Base-by-base conservation (phyloP, 2,113 vertebrate genomes). In the Pteruthius melanotis region DNA sequence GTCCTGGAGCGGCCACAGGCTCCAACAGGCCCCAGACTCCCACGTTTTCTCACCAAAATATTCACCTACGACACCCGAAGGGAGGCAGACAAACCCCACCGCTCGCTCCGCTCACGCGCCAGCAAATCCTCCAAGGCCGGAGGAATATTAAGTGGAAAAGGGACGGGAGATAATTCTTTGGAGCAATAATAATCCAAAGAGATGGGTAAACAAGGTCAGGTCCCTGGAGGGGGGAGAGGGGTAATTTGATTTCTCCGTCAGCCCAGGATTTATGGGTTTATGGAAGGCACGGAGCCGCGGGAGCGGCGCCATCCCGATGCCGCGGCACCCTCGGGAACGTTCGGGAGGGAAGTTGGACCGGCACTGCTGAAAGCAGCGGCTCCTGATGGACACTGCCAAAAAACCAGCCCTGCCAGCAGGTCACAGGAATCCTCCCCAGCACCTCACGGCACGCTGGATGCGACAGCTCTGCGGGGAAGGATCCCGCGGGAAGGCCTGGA, bases 381-480 rank as follows among this genome's bases (percentile, higher is more conserved):
- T 33, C 19, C 52, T 9, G n/a, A 16, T 7, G 18, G 53, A 2
- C 17, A 4, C 2, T 14, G 47, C 5, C 47, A 40, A 5, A 5
- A 27, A 57, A 13, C 0, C 40, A 82, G 27, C 18, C 18, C 26
- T 3, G 8, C 9, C 28, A 54, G 39, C 6, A 39, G 33, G 26
- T 21, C 0, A 7, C 0, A 28, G 28, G 7, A 49, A 44, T 27
- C 2, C 6, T 18, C 8, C 1, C 8, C 24, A 24, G 11, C 4
- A 24, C 14, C n/a, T 87, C 24, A 11, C 27, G 10, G 11, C 11
- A 7, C 1, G 27, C 27, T 26, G 40, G 16, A 10, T 11, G 10
- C 1, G 14, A 26, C 14, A 37, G 69, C 31, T 57, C 16, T 40
- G 15, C 52, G 3, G 14, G 21, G 18, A 42, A 80, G 27, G 37